Base-by-base conservation (phyloP, 37 sponge, comb jelly and placozoan genomes). In the Petrosia ficiformis region DNA sequence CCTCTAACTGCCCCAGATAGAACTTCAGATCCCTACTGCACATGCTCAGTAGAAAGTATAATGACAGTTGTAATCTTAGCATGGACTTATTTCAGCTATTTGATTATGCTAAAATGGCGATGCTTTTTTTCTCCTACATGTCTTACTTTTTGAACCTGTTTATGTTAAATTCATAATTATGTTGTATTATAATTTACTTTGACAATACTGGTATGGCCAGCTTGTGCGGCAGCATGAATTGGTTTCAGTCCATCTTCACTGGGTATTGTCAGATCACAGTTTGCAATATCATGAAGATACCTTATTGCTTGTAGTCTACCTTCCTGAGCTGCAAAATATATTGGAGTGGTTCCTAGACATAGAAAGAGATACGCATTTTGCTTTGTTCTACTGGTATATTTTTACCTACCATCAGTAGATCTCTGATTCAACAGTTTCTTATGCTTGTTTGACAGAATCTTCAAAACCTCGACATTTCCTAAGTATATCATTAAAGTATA, bases 171-270 rank as follows among this genome's bases (percentile, higher is more conserved):
- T 30, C 44, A 10, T 19, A 48, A 48, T 48, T 48, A 48, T 16
- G 10, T 48, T 48, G 54, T 48, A 19, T 10, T 48, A 8, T 4
- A 1, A 3, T 48, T 34, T 52, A 90, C 91, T 69, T 85, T 71
- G 26, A 93, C 68, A 14, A 93, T 79, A 10, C 78, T 67, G n/a
- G 81, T 78, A 60, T 93, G 89, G 25, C 93, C 93, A 67, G 74
- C 78, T 58, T 93, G 93, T 8, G 79, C 25, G 6, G 93, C 89
- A 29, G 89, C 93, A 71, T 93, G 93, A 32, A 93, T 82, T 10
- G 93, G 86, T 42, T 78, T 76, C 71, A 80, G 61, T 24, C 89
- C 89, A 59, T 93, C 89, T 30, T 68, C 48, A 44, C 73, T 78
- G 21, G 65, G 79, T 32, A 25, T 63, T 22, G 39, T 66, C 0